A percentile compares a stretch with the other conserved stretches of the same genome.
Evolutionary conservation across 2,113 vertebrate genomes (phyloP).

Genomic region (Paralichthys olivaceus): DNA sequence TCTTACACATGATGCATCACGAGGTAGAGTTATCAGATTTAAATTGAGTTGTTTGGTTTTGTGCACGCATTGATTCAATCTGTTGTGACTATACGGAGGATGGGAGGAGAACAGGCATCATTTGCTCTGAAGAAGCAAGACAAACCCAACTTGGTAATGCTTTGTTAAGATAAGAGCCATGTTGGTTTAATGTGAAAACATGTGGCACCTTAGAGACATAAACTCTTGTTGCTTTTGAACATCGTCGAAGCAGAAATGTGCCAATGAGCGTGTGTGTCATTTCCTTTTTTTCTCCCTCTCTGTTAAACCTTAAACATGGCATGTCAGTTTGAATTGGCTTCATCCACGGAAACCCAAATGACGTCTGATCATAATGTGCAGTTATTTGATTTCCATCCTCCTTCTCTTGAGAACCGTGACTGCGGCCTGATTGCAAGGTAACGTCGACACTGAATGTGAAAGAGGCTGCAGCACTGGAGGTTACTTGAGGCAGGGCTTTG

Average conservation of each 20-base stretch:
- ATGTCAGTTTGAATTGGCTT: slow-evolving; percentile 49
- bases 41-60: slow-evolving; percentile 9
- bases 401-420: slow-evolving; percentile 44
- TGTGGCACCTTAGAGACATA: neutral
- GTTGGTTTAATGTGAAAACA: slow-evolving; percentile 13
- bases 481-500: slow-evolving; percentile 35
- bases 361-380: slow-evolving; percentile 52
- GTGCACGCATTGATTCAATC: neutral
- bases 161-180: neutral
- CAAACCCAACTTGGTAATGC: no score
- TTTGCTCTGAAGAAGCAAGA: neutral
- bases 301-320: neutral
- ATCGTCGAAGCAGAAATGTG: slow-evolving; percentile 12
- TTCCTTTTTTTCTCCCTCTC: slow-evolving; percentile 5
- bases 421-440: slow-evolving; percentile 58
- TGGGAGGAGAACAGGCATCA: no score
- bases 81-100: no score
- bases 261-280: slow-evolving; percentile 17
- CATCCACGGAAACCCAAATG: slow-evolving; percentile 55
- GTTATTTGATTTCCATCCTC: slow-evolving; percentile 62
- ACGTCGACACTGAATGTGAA: slow-evolving; percentile 31
- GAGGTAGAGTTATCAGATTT: neutral
- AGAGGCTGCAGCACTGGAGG: slow-evolving; percentile 14
- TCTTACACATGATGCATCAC: slow-evolving; percentile 16
- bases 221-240: slow-evolving; percentile 23